Conservation (phyloP, 2,888 invertebrate genomes). For the Antitype chi region DNA sequence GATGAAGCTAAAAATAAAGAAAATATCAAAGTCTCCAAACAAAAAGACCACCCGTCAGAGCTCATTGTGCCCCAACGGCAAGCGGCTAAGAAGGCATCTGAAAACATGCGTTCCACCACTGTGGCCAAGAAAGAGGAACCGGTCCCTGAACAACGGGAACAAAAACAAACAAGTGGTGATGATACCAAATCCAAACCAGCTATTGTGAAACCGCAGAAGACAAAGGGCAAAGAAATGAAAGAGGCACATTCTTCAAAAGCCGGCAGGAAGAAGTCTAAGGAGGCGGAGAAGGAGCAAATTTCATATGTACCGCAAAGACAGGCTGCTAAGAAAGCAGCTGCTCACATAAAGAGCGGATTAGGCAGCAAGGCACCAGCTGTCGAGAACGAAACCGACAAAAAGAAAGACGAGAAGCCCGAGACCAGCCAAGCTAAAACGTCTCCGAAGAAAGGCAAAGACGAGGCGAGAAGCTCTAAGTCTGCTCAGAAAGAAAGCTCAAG, state of each 20-base stretch:
- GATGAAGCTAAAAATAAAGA: conserved; percentile 89
- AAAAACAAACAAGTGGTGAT: conserved; percentile 79
- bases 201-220: conserved; percentile 77
- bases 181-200: conserved; percentile 80
- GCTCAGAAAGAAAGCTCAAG: conserved; percentile 85
- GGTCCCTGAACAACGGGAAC: conserved; percentile 67
- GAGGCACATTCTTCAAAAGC: conserved; percentile 79
- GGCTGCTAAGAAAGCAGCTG: conserved; percentile 97
- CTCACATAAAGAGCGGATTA: conserved; percentile 96
- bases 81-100: conserved; percentile 97
- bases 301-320: conserved; percentile 97
- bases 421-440: conserved; percentile 73
- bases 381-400: conserved; percentile 83
- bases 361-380: conserved; percentile 88
- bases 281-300: conserved; percentile 92
- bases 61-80: conserved; percentile 97
- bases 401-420: conserved; percentile 83
- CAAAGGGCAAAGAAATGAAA: conserved; percentile 86
- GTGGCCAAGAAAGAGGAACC: conserved; percentile 85
- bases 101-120: conserved; percentile 94
- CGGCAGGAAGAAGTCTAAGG: conserved; percentile 90
- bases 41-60: conserved; percentile 93
- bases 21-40: conserved; percentile 85
- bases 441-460: conserved; percentile 89
- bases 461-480: conserved; percentile 78